phyloP scores from a whole-genome alignment of 37 sponge, comb jelly and placozoan genomes.

The Halichondria panicea region DNA sequence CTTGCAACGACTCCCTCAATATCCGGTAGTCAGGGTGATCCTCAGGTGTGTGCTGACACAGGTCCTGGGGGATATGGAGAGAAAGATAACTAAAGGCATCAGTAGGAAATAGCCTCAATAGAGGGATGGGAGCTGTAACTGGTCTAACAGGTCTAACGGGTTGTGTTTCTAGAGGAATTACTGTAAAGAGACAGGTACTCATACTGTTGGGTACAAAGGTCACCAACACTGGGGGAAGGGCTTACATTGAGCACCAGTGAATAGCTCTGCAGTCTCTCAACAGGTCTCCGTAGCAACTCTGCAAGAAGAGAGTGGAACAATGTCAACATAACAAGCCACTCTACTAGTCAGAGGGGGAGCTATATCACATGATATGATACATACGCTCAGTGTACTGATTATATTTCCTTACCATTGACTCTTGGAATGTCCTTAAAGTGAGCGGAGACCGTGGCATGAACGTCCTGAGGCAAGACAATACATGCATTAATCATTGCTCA shows the following conservation, averaged over 20 bases:
- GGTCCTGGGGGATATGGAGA: constrained; percentile 42
- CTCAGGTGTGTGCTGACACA: constrained; percentile 83
- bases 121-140: not conserved
- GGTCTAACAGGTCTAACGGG: not conserved
- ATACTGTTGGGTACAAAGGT: not conserved
- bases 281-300: constrained; percentile 82
- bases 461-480: too few species aligned
- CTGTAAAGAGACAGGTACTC: not conserved
- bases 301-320: not conserved
- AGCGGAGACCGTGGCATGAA: constrained; percentile 37
- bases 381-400: not conserved
- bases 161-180: not conserved
- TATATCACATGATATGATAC: not conserved
- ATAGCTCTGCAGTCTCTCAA: constrained; percentile 87
- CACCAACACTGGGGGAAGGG: not conserved
- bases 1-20: constrained; percentile 65
- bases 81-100: not conserved
- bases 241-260: constrained; percentile 80
- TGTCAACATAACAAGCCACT: not conserved
- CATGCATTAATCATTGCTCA: too few species aligned
- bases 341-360: constrained; percentile 20
- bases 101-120: not conserved
- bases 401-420: constrained; percentile 47
- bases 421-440: constrained; percentile 51
- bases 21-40: constrained; percentile 64